phyloP scores from a whole-genome alignment of 1,140 invertebrate genomes.

The Thaumatotibia leucotreta region DNA sequence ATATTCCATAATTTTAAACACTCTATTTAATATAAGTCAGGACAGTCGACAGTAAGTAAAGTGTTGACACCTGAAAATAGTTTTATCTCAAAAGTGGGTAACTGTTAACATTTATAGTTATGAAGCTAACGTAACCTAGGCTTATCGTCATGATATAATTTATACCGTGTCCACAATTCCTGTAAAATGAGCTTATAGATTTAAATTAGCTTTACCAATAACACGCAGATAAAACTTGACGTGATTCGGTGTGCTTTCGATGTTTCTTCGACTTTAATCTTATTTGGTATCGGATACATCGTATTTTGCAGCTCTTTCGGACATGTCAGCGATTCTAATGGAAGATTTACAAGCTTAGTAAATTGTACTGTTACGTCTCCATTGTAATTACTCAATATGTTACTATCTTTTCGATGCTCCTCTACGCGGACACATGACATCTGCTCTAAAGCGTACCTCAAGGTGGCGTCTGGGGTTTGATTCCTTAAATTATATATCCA shows the following conservation, averaged over 20 bases:
- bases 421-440: conserved; percentile 74
- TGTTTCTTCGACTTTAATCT: conserved; percentile 64
- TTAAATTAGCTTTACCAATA: conserved; percentile 44
- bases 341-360: conserved; percentile 55
- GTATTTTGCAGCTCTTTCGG: conserved; percentile 64
- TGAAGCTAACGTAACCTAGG: too few species aligned
- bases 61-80: too few species aligned
- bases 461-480: conserved; percentile 77
- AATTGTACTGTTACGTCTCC: conserved; percentile 46
- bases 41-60: too few species aligned
- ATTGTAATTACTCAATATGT: conserved; percentile 49
- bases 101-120: too few species aligned
- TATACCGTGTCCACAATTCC: too few species aligned
- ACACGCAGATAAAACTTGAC: conserved; percentile 35
- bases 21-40: too few species aligned
- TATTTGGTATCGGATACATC: conserved; percentile 64
- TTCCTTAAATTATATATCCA: conserved; percentile 81
- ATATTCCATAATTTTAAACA: too few species aligned
- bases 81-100: too few species aligned
- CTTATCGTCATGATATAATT: too few species aligned
- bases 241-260: conserved; percentile 39
- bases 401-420: conserved; percentile 30
- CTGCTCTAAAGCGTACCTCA: conserved; percentile 77
- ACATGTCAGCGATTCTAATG: conserved; percentile 58
- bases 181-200: too few species aligned